Conservation (phyloP, 2,888 invertebrate genomes). For the Ophioninae sp. region DNA sequence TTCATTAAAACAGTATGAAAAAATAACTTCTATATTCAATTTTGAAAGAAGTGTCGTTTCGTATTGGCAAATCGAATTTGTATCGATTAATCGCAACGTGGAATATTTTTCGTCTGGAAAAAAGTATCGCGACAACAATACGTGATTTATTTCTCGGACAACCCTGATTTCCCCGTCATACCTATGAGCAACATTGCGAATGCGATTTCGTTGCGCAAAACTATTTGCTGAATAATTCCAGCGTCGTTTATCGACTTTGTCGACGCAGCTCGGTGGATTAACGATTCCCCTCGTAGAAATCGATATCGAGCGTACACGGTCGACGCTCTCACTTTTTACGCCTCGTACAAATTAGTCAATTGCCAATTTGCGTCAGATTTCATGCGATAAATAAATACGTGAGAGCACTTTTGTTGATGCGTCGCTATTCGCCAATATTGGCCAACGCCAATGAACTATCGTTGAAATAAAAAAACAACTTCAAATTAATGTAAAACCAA, state of each 20-base stretch:
- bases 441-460: neutral
- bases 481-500: neutral
- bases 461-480: neutral
- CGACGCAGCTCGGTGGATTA: conserved; percentile 47
- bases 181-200: neutral
- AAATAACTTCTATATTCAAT: neutral
- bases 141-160: neutral
- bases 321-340: conserved; percentile 56
- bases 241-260: conserved; percentile 44
- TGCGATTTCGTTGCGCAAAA: conserved; percentile 53
- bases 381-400: conserved; percentile 24
- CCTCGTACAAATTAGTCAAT: conserved; percentile 45
- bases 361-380: conserved; percentile 9
- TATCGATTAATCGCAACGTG: neutral
- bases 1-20: neutral
- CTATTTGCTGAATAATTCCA: conserved; percentile 62
- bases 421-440: neutral
- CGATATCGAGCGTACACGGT: conserved; percentile 46
- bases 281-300: conserved; percentile 62
- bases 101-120: neutral
- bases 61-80: neutral
- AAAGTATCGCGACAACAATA: neutral
- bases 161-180: conserved; percentile 14
- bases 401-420: neutral
- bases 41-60: neutral